A percentile compares a stretch with the other conserved stretches of the same genome.
Evolutionary conservation across 1,140 invertebrate genomes (phyloP).

Genomic region (Hycleus phaleratus): DNA sequence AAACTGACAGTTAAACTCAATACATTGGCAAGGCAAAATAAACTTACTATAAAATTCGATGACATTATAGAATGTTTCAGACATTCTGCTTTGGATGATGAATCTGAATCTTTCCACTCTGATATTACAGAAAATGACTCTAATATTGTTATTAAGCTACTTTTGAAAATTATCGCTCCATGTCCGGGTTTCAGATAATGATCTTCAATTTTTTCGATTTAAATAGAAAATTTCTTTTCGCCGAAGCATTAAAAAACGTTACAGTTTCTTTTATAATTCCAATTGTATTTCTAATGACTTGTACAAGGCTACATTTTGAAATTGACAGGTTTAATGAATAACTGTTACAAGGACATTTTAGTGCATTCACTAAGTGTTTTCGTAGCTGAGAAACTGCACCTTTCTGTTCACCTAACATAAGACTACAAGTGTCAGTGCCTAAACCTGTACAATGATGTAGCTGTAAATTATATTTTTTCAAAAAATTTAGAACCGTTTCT

Average conservation of each 20-base stretch:
- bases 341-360: conserved; percentile 12
- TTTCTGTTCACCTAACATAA: conserved; percentile 4
- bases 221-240: conserved; percentile 10
- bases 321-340: conserved; percentile 11
- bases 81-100: conserved; percentile 7
- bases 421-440: conserved; percentile 3
- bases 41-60: background rate
- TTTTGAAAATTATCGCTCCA: conserved; percentile 3
- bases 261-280: conserved; percentile 10
- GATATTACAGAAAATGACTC: conserved; percentile 4
- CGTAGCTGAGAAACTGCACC: conserved; percentile 4
- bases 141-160: conserved; percentile 6
- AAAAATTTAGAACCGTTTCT: no score
- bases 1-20: background rate
- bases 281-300: conserved; percentile 8
- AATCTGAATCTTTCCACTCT: conserved; percentile 11
- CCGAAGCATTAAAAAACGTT: conserved; percentile 13
- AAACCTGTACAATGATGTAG: conserved; percentile 12
- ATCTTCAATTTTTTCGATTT: conserved; percentile 3
- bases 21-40: background rate
- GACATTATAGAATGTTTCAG: background rate
- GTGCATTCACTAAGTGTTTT: conserved; percentile 2
- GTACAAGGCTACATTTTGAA: background rate
- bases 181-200: conserved; percentile 11
- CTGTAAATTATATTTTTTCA: no score